These are phyloP conservation scores for Zaprionus nigranus DNA, from an alignment of 1,140 invertebrate species.

Conservation along the genomic window DNA sequence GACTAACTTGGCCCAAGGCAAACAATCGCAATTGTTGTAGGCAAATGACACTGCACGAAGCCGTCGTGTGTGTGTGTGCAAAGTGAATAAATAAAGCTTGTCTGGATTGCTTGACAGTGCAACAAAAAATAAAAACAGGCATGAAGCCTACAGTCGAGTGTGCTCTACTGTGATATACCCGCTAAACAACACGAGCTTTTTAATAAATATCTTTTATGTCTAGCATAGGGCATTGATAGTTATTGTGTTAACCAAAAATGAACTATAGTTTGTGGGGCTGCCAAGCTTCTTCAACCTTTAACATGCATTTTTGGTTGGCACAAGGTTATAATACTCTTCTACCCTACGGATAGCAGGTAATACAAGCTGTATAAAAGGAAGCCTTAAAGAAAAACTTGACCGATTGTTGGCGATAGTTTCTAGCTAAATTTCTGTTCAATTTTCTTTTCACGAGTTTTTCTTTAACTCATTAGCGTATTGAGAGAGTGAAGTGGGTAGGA, in stretches of 20 bases:
- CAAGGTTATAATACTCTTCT: no score
- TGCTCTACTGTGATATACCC: no score
- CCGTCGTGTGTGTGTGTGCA: background rate
- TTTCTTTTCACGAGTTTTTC: background rate
- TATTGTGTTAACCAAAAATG: no score
- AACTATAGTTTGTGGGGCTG: no score
- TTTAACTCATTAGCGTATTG: slow-evolving; percentile 34
- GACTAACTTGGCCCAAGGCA: slow-evolving; percentile 6
- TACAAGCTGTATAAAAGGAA: background rate
- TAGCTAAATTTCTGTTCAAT: background rate
- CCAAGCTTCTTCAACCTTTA: no score
- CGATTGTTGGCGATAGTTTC: slow-evolving; percentile 15
- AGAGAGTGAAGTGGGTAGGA: background rate
- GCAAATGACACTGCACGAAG: background rate
- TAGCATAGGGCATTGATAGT: no score
- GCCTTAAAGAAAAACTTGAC: background rate
- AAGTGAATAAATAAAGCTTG: background rate
- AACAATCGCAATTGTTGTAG: slow-evolving; percentile 21
- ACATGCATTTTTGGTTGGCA: no score
- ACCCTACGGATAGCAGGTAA: no score
- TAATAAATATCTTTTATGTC: no score
- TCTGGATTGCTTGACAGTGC: background rate
- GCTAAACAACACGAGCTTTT: no score
- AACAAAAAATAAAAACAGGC: background rate
- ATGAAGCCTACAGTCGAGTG: no score